Conservation (phyloP, 2,113 vertebrate species). For the Miniopterus natalensis region DNA sequence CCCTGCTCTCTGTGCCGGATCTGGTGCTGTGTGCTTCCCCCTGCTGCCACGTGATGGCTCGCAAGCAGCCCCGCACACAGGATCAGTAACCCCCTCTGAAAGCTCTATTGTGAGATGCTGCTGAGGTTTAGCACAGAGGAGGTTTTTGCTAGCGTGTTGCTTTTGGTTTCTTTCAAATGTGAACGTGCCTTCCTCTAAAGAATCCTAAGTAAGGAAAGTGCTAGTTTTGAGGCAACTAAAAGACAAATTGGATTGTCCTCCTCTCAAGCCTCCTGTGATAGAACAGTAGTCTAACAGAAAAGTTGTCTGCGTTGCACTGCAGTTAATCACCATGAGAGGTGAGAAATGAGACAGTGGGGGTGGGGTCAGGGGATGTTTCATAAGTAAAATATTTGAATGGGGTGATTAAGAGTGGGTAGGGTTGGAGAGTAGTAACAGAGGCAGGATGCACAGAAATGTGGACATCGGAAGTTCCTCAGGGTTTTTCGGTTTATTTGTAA, state of each 20-base stretch:
- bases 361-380: background rate
- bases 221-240: background rate
- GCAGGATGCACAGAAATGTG: background rate
- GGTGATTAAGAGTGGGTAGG: background rate
- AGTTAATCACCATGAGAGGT: background rate
- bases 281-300: background rate
- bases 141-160: slow-evolving; percentile 38
- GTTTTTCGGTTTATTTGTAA: background rate
- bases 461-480: background rate
- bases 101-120: slow-evolving; percentile 50
- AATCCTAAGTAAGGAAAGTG: background rate
- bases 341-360: background rate
- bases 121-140: background rate
- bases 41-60: slow-evolving; percentile 50
- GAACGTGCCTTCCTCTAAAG: slow-evolving; percentile 43
- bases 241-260: background rate
- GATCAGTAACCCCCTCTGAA: slow-evolving; percentile 53
- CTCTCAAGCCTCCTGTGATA: background rate
- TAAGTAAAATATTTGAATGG: background rate
- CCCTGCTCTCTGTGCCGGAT: slow-evolving; percentile 26
- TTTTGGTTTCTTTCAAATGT: slow-evolving; percentile 59
- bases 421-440: background rate
- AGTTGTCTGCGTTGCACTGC: background rate
- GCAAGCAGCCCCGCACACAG: slow-evolving; percentile 28
- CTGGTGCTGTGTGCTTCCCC: slow-evolving; percentile 38